Evolutionary conservation across 2,888 invertebrate genomes (phyloP).

Genomic region (Crepidodera aurea): DNA sequence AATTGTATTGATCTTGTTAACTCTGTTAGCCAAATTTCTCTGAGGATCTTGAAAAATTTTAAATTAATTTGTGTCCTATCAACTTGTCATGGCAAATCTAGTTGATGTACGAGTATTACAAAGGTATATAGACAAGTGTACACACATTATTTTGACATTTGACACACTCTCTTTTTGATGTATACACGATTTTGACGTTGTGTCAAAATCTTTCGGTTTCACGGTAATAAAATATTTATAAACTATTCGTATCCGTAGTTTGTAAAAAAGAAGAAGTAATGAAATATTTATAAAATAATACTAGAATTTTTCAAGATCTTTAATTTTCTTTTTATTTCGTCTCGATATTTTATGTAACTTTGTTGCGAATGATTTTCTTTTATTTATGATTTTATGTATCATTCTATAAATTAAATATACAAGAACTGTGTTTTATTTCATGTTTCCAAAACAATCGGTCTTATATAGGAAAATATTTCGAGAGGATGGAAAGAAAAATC

Average conservation of each 20-base stretch:
- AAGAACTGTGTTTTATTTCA: constrained; percentile 1
- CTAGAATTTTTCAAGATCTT: not conserved
- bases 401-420: constrained; percentile 23
- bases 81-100: too few species aligned
- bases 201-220: not conserved
- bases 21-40: not conserved
- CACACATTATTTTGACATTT: not conserved
- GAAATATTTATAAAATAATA: too few species aligned
- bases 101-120: too few species aligned
- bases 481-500: too few species aligned
- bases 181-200: not conserved
- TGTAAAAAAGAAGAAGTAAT: too few species aligned
- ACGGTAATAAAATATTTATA: too few species aligned
- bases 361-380: constrained; percentile 24
- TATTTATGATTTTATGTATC: constrained; percentile 32
- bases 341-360: constrained; percentile 27
- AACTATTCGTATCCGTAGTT: too few species aligned
- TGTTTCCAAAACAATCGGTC: too few species aligned
- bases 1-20: not conserved
- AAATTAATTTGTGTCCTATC: not conserved
- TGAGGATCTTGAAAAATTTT: not conserved
- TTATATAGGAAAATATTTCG: too few species aligned
- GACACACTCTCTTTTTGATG: not conserved
- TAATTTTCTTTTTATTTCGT: constrained; percentile 17
- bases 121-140: not conserved